phyloP scores from a whole-genome alignment of 2,888 invertebrate species.

The Drepana falcataria region DNA sequence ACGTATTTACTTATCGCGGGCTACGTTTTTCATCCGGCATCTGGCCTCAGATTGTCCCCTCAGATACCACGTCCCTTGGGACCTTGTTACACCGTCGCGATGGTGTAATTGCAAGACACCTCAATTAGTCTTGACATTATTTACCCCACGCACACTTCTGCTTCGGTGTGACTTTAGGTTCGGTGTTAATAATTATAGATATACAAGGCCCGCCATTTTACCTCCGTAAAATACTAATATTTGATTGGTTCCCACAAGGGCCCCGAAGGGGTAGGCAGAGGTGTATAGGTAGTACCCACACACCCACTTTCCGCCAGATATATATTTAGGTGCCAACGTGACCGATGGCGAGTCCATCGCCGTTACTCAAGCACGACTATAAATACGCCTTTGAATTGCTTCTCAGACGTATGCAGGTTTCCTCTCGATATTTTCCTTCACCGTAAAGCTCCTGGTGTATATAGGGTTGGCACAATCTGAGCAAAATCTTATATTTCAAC shows the following conservation, averaged over 20 bases:
- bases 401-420: too few species aligned
- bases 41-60: constrained; percentile 24
- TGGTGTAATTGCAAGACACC: constrained; percentile 59
- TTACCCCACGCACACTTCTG: constrained; percentile 35
- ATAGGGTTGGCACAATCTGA: constrained; percentile 20
- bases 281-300: too few species aligned
- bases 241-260: too few species aligned
- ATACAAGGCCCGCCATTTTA: too few species aligned
- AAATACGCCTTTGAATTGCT: too few species aligned
- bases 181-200: neutral
- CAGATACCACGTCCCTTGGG: constrained; percentile 46
- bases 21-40: constrained; percentile 48
- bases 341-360: too few species aligned
- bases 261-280: too few species aligned
- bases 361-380: too few species aligned
- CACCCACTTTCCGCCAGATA: too few species aligned
- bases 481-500: constrained; percentile 60
- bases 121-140: constrained; percentile 56
- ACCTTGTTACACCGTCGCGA: constrained; percentile 54
- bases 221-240: too few species aligned
- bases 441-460: neutral
- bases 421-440: too few species aligned
- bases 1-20: constrained; percentile 23
- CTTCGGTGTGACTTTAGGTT: constrained; percentile 30
- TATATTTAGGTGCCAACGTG: too few species aligned